These are phyloP conservation scores for Oncopeltus fasciatus DNA, from an alignment of 1,140 invertebrate genomes.

Conservation along the genomic window DNA sequence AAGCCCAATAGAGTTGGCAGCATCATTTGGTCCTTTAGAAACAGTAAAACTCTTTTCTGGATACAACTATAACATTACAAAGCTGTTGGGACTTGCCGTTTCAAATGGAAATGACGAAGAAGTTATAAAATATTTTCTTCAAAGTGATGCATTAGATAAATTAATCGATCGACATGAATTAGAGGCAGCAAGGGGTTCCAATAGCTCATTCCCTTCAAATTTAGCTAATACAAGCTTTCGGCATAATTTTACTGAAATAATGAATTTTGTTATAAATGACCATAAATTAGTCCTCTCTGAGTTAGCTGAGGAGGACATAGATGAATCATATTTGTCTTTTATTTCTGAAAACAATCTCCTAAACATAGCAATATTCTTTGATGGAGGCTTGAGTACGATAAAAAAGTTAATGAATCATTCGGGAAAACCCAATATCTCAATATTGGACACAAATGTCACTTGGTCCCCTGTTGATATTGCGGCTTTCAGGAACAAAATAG, in stretches of 20 bases:
- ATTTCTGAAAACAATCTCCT: background rate
- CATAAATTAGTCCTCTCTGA: background rate
- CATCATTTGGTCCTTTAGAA: background rate
- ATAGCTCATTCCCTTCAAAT: background rate
- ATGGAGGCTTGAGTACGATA: background rate
- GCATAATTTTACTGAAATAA: background rate
- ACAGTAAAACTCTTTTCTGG: background rate
- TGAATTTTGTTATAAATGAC: background rate
- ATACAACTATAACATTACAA: background rate
- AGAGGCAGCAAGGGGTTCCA: too few relatives aligned
- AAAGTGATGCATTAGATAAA: background rate
- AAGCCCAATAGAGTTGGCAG: background rate
- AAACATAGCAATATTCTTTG: background rate
- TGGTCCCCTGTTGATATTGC: background rate
- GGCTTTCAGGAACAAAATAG: background rate
- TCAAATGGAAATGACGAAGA: background rate
- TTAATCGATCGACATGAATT: background rate
- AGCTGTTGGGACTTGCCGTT: background rate
- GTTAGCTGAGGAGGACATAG: background rate
- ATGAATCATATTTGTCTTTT: background rate
- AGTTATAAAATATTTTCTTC: background rate
- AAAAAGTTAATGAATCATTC: background rate
- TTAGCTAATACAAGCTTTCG: background rate
- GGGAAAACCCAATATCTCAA: background rate
- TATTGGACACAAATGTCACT: background rate